A percentile compares a stretch with the other conserved stretches of the same genome.
phyloP scores from a whole-genome alignment of 2,113 vertebrate genomes.

The Pterophyllum scalare region DNA sequence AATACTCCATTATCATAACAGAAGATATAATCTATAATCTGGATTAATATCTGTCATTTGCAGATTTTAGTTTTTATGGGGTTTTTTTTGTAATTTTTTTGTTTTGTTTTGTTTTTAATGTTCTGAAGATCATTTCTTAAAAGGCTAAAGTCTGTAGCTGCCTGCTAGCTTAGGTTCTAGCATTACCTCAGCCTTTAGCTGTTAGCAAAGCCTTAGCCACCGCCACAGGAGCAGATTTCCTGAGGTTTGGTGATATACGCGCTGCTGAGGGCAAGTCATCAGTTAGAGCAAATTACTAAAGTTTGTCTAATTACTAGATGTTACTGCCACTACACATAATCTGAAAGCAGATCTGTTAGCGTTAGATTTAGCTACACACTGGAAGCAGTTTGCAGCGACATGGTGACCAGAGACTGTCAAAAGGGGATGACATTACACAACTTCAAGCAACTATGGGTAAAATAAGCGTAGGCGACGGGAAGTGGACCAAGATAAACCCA shows the following conservation, averaged over 20 bases:
- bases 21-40: not conserved
- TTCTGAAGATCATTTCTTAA: not conserved
- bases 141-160: not conserved
- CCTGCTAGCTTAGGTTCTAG: not conserved
- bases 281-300: not conserved
- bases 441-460: not conserved
- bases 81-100: not conserved
- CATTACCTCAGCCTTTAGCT: not conserved
- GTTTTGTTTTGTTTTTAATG: not conserved
- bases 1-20: no score
- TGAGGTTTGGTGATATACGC: not conserved
- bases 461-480: not conserved
- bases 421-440: not conserved
- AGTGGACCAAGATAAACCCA: not conserved
- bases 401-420: not conserved
- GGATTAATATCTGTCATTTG: not conserved
- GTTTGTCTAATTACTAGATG: not conserved
- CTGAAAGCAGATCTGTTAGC: not conserved
- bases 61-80: not conserved
- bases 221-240: not conserved
- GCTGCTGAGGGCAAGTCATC: not conserved
- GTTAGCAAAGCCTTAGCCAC: not conserved
- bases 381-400: not conserved
- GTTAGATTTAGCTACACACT: not conserved
- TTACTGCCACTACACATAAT: conserved; percentile 1